A percentile compares a stretch with the other conserved stretches of the same genome.
Conservation (phyloP, 1,140 invertebrate species). For the Hylyphantes graminicola region DNA sequence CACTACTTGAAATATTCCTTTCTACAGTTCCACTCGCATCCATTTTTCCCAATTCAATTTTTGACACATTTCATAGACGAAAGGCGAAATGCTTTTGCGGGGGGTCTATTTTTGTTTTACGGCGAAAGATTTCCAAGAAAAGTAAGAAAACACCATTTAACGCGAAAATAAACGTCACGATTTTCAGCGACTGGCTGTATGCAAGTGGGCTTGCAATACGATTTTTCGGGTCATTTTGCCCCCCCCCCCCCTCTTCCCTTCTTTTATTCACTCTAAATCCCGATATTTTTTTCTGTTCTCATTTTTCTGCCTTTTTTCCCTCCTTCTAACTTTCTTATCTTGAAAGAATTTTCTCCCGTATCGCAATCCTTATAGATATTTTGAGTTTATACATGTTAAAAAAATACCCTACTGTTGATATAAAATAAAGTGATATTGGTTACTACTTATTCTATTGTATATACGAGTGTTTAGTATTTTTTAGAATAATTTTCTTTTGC, state of each 20-base stretch:
- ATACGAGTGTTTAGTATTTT: too few species aligned
- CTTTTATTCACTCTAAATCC: conserved; percentile 38
- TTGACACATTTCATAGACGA: conserved; percentile 20
- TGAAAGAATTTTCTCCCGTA: background rate
- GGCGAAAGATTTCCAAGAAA: conserved; percentile 10
- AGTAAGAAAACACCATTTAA: conserved; percentile 29
- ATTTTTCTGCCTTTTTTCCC: conserved; percentile 47
- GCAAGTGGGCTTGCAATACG: conserved; percentile 56
- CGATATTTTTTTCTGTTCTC: conserved; percentile 41
- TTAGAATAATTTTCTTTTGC: too few species aligned
- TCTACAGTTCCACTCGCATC: background rate
- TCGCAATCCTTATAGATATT: too few species aligned
- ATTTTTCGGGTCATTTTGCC: conserved; percentile 59
- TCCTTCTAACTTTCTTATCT: conserved; percentile 50
- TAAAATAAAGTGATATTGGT: too few species aligned
- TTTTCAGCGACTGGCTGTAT: conserved; percentile 2
- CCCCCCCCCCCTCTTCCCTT: conserved; percentile 18
- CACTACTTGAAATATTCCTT: too few species aligned
- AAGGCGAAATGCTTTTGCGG: conserved; percentile 9
- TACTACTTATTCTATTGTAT: too few species aligned
- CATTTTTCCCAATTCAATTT: conserved; percentile 23
- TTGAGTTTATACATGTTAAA: too few species aligned
- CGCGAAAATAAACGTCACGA: conserved; percentile 25
- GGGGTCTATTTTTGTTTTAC: conserved; percentile 29
- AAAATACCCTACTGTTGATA: too few species aligned